These are phyloP conservation scores for Synergus itoensis DNA, from an alignment of 2,888 invertebrate species.

Conservation along the genomic window DNA sequence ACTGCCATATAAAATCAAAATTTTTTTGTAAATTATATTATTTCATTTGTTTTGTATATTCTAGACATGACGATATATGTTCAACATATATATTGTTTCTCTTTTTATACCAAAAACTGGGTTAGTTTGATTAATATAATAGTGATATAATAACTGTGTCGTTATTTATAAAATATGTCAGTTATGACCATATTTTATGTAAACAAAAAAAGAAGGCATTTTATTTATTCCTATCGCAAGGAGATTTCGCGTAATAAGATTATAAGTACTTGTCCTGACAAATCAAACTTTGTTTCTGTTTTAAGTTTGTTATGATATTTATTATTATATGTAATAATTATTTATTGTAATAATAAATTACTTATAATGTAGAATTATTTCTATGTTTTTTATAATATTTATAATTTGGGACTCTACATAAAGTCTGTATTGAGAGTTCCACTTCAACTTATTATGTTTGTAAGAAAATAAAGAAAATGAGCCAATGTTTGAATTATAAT, in stretches of 20 bases:
- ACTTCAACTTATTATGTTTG: neutral
- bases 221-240: neutral
- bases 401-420: neutral
- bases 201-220: neutral
- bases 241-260: neutral
- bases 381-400: neutral
- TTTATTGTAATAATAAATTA: neutral
- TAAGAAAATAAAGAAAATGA: neutral
- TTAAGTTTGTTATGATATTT: neutral
- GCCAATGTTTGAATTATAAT: neutral
- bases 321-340: neutral
- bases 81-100: neutral
- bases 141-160: neutral
- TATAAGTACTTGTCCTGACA: neutral
- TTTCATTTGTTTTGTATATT: neutral
- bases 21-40: neutral
- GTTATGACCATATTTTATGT: neutral
- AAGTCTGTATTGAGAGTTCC: neutral
- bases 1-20: neutral
- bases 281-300: neutral
- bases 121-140: neutral
- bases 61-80: too few relatives aligned
- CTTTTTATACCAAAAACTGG: neutral
- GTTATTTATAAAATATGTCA: neutral
- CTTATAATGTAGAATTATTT: neutral